Conservation (phyloP, 2,888 invertebrate genomes). For the Meta bourneti region DNA sequence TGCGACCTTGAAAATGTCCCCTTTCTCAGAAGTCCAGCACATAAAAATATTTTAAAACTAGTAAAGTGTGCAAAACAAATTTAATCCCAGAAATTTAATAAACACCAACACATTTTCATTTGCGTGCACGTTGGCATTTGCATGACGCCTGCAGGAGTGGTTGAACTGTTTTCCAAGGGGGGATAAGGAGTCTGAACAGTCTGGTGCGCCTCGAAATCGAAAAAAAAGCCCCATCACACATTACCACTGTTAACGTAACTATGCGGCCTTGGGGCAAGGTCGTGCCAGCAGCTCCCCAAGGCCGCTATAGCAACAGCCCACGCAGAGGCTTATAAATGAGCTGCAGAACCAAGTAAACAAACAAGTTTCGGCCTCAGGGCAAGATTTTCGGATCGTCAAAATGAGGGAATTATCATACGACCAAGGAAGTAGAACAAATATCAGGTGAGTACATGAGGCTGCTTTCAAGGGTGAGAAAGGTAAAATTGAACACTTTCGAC, state of each 20-base stretch:
- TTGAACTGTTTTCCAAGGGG: background rate
- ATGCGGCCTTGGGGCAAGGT: slow-evolving; percentile 55
- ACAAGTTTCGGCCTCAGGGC: slow-evolving; percentile 37
- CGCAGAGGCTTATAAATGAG: slow-evolving; percentile 36
- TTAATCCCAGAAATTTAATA: no score
- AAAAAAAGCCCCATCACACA: slow-evolving; percentile 24
- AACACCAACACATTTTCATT: no score
- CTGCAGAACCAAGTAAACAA: slow-evolving; percentile 32
- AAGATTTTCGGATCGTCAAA: background rate
- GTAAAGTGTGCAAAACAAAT: no score
- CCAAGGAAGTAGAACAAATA: background rate
- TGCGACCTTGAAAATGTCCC: no score
- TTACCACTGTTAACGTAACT: slow-evolving; percentile 39
- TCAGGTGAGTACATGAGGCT: background rate
- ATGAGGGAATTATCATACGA: background rate
- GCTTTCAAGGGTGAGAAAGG: background rate
- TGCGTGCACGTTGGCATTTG: no score
- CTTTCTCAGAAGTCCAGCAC: no score
- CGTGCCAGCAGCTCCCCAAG: slow-evolving; percentile 12
- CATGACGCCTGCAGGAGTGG: no score
- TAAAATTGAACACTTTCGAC: background rate
- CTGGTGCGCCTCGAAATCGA: background rate
- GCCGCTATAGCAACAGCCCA: slow-evolving; percentile 29
- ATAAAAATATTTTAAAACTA: no score
- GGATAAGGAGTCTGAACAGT: background rate